phyloP scores from a whole-genome alignment of 2,797 vertebrate species.

The Taenioides sp. region DNA sequence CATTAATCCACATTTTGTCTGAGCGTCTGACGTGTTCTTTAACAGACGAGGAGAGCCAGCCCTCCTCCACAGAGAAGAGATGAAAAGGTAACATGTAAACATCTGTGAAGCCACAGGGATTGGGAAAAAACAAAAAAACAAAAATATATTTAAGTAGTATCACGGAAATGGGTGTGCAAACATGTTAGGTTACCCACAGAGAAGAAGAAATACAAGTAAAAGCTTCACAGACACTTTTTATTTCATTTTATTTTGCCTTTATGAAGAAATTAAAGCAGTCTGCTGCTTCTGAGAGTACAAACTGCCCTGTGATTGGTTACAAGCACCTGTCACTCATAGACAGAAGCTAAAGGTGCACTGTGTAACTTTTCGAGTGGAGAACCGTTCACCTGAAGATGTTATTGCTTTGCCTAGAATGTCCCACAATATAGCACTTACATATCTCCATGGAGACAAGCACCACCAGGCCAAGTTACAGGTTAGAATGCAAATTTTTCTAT shows the following conservation, averaged over 20 bases:
- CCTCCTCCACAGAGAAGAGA: slow-evolving; percentile 7
- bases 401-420: no score
- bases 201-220: neutral
- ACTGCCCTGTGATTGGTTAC: no score
- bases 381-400: no score
- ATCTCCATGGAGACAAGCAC: no score
- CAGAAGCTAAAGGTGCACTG: no score
- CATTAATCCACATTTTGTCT: slow-evolving; percentile 22
- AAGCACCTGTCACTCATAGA: no score
- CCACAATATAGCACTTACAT: no score
- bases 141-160: slow-evolving; percentile 10
- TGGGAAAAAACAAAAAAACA: slow-evolving; percentile 28
- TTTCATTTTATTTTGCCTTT: neutral
- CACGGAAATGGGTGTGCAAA: slow-evolving; percentile 16
- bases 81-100: slow-evolving; percentile 22
- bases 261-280: no score
- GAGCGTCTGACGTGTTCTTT: slow-evolving; percentile 9
- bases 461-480: no score
- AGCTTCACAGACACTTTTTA: neutral
- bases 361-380: no score
- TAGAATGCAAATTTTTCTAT: no score
- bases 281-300: no score
- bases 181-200: neutral
- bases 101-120: slow-evolving; percentile 20
- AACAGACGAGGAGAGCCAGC: neutral